Evolutionary conservation across 1,140 invertebrate genomes (phyloP).

Genomic region (Cecropterus lyciades): DNA sequence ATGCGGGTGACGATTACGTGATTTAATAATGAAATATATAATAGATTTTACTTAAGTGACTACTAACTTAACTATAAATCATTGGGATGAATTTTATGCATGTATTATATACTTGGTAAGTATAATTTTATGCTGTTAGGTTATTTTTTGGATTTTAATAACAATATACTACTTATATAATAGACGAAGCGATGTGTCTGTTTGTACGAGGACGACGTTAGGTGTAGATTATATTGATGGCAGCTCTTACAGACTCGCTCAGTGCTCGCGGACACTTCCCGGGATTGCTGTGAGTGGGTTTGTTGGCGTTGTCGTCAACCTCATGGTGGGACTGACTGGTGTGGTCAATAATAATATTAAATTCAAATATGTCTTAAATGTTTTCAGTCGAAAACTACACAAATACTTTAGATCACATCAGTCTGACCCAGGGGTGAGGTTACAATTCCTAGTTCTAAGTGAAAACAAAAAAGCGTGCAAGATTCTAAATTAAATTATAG

Average conservation of each 20-base stretch:
- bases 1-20: slow-evolving; percentile 15
- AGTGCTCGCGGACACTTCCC: neutral
- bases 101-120: slow-evolving; percentile 14
- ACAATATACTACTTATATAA: slow-evolving; percentile 7
- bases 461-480: slow-evolving; percentile 69
- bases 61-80: slow-evolving; percentile 6
- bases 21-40: slow-evolving; percentile 13
- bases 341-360: no score
- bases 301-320: neutral
- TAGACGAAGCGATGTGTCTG: neutral
- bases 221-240: neutral
- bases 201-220: neutral
- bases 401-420: neutral
- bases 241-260: neutral
- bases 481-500: slow-evolving; percentile 77
- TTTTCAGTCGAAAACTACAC: neutral
- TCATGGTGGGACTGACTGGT: no score
- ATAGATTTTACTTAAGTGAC: slow-evolving; percentile 17
- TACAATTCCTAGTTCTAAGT: slow-evolving; percentile 38
- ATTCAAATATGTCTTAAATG: neutral
- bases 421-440: neutral
- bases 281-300: neutral
- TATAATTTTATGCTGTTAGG: slow-evolving; percentile 6
- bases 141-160: neutral
- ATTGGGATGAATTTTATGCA: slow-evolving; percentile 18